Percentiles rank a stretch among this genome's conserved stretches.
Conservation (phyloP, 2,797 vertebrate species). For the Phoebastria nigripes region DNA sequence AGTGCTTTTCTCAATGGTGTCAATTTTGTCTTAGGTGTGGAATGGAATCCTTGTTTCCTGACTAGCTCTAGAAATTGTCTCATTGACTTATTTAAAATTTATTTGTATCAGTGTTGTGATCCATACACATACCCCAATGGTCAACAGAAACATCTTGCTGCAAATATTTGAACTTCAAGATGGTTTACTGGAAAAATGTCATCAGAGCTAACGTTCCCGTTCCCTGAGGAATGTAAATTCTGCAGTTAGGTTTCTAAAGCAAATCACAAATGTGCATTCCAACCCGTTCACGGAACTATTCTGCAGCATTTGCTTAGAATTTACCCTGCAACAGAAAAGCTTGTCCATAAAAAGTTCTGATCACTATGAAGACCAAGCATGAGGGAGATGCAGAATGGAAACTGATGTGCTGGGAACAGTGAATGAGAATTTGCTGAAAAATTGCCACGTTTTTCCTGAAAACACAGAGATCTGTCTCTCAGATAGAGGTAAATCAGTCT, state of each 20-base stretch:
- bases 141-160: not conserved
- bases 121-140: not conserved
- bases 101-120: not conserved
- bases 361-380: not conserved
- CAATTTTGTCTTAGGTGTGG: not conserved
- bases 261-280: constrained; percentile 1
- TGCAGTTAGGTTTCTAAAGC: constrained; percentile 9
- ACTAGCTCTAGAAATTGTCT: not conserved
- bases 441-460: not conserved
- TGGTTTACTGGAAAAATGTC: constrained; percentile 16
- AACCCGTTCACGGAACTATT: not conserved
- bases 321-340: not conserved
- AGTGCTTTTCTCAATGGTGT: not conserved
- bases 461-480: not conserved
- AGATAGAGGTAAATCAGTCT: not conserved
- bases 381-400: not conserved
- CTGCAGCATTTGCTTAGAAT: not conserved
- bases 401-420: not conserved
- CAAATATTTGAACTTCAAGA: constrained; percentile 16
- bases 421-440: not conserved
- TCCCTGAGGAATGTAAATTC: constrained; percentile 35
- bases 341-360: not conserved
- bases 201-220: not conserved
- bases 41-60: not conserved
- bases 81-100: not conserved